Percentiles rank a stretch among this genome's conserved stretches.
Evolutionary conservation across 2,888 invertebrate genomes (phyloP).

Genomic region (Theristus sp.): DNA sequence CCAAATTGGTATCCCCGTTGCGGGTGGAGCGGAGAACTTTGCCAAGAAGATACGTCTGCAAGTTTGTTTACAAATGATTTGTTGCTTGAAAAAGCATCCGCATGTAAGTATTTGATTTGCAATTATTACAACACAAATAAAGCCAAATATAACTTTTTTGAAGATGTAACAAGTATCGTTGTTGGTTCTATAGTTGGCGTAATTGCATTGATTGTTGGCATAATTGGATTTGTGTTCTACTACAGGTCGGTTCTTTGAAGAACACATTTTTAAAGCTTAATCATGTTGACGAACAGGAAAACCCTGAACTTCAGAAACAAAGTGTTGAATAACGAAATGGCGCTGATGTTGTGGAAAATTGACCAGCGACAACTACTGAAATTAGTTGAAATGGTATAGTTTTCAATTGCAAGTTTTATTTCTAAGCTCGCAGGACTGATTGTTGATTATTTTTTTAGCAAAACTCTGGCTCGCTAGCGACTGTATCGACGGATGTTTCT

Average conservation of each 20-base stretch:
- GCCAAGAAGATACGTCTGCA: background rate
- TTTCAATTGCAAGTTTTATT: background rate
- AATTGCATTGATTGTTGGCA: background rate
- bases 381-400: constrained; percentile 4
- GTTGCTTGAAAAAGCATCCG: no score
- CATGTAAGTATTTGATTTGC: no score
- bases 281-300: background rate
- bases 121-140: no score
- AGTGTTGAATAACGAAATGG: constrained; percentile 1
- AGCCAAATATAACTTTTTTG: background rate
- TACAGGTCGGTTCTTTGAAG: background rate
- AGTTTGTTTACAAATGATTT: background rate
- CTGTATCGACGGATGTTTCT: constrained; percentile 3
- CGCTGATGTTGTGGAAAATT: constrained; percentile 5
- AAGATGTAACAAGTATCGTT: background rate
- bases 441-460: no score
- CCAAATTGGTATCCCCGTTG: constrained; percentile 4
- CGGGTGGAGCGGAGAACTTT: constrained; percentile 3
- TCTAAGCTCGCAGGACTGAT: no score
- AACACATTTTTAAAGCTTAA: background rate
- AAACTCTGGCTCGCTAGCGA: constrained; percentile 2
- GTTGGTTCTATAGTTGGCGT: background rate
- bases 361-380: background rate
- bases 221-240: background rate
- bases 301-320: background rate